Evolutionary conservation across 2,797 vertebrate genomes (phyloP), one percentile per base, ranked within the genome.

Genomic region (Acanthurus lineatus): DNA sequence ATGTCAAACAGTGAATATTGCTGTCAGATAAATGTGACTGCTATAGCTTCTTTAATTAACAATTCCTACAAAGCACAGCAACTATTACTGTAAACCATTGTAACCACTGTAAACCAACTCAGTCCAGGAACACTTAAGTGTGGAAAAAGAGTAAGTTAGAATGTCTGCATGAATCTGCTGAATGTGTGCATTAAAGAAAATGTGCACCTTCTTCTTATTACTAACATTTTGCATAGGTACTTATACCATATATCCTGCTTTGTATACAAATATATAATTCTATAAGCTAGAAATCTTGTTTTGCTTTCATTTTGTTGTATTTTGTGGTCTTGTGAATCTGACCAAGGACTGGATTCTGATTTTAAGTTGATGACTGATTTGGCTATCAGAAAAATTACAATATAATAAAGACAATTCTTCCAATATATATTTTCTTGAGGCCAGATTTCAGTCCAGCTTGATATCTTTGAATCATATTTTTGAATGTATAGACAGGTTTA

Each of bases 241-340:
- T 9, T 19, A 2, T 72, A 5, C n/a, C 10, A 12, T 17, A 10
- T 15, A 17, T 44, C 12, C 9, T n/a, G 40, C 25, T 9, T 14
- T 14, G 5, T 5, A 22, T 35, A 6, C 16, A 25, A 44, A 32
- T 44, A 6, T 5, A 63, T 25, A 6, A 49, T 45, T 20, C 19
- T 20, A 22, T 12, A 40, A 22, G 7, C 32, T 19, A 32, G 28
- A 32, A 32, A 4, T 42, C 42, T 42, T 9, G 12, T 48, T 32
- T 57, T 45, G 19, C 17, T 28, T 62, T 69, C 3, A 22, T 45
- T 53, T 63, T 60, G 28, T n/a, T 78, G 42, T 42, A 54, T 9
- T 35, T 7, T 6, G 6, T 64, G 15, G 5, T 73, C 3, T 15
- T 3, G 45, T 52, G 9, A 67, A 3, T 61, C 35, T 15, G 5